Conservation (phyloP, 1,140 invertebrate species). For the Macrosteles quadrilineatus region DNA sequence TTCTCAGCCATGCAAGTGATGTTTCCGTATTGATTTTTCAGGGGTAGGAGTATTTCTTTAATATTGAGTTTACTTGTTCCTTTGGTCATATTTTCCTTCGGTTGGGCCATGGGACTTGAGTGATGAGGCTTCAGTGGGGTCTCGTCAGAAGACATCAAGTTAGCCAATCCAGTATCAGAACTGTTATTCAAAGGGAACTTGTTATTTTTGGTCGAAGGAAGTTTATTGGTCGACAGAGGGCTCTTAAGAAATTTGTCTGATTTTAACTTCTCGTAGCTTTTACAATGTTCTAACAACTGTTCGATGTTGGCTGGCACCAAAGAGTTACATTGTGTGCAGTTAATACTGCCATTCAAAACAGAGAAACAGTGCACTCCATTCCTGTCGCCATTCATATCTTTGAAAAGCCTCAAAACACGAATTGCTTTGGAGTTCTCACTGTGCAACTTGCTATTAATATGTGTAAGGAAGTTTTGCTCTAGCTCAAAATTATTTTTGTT, state of each 20-base stretch:
- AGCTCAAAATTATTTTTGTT: not conserved
- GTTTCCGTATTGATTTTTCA: not conserved
- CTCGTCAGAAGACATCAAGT: no score
- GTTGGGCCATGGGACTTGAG: not conserved
- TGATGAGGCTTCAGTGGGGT: no score
- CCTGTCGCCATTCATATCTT: not conserved
- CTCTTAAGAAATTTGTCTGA: no score
- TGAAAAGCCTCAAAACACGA: not conserved
- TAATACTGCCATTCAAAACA: not conserved
- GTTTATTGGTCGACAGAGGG: no score
- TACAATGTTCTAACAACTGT: no score
- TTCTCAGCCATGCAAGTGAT: not conserved
- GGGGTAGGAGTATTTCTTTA: not conserved
- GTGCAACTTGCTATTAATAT: not conserved
- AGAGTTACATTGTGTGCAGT: no score
- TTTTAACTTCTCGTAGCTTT: no score
- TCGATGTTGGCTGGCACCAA: no score
- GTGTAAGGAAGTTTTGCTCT: not conserved
- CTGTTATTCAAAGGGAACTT: no score
- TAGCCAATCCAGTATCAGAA: no score
- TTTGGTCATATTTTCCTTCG: not conserved
- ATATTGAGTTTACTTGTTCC: not conserved
- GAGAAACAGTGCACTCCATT: not conserved
- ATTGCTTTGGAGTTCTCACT: not conserved
- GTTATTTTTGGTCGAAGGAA: no score